Evolutionary conservation across 2,888 invertebrate genomes (phyloP), one percentile per base, ranked within the genome.

Genomic region (Euphydryas editha): DNA sequence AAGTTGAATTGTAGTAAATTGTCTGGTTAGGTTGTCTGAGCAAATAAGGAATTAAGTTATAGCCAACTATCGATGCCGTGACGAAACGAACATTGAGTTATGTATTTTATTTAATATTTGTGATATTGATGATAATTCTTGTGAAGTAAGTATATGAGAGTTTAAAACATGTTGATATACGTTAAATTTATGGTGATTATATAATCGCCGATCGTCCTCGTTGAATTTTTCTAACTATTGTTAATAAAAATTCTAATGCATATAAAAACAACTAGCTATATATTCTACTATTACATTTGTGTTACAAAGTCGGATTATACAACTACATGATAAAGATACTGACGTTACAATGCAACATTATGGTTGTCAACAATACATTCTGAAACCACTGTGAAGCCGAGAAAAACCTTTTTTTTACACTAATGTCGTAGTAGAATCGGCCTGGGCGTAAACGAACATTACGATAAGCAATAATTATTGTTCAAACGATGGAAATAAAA

Each of bases 61-160:
- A 51, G 15, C 2, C 13, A 7, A 51, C 6, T n/a, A 6, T n/a
- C 24, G 24, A n/a, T 24, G 24, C 51, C n/a, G 51, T 24, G 24
- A 24, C 46, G 54, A 11, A 46, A 37, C 49, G 46, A 55, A 68
- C 64, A 64, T 62, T 65, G 67, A 68, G 54, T 70, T 72, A 69
- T 70, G 67, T 72, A 69, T 90, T 88, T 90, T 81, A 83, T 30
- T 30, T 30, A 30, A 30, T 0, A 30, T 91, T 91, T 91, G 91
- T 91, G 92, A 91, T 91, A 92, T 89, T 87, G 86, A 87, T 84
- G 83, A 86, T 90, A 87, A 88, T 90, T 90, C 90, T 90, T 85
- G 83, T 86, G 83, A 85, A 75, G 78, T 82, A 30, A 30, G 30
- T 30, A 68, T 59, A 67, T 63, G 88, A 91, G 89, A 90, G 88